These are phyloP conservation scores for Gobius niger DNA, from an alignment of 2,113 vertebrate genomes.

Conservation along the genomic window DNA sequence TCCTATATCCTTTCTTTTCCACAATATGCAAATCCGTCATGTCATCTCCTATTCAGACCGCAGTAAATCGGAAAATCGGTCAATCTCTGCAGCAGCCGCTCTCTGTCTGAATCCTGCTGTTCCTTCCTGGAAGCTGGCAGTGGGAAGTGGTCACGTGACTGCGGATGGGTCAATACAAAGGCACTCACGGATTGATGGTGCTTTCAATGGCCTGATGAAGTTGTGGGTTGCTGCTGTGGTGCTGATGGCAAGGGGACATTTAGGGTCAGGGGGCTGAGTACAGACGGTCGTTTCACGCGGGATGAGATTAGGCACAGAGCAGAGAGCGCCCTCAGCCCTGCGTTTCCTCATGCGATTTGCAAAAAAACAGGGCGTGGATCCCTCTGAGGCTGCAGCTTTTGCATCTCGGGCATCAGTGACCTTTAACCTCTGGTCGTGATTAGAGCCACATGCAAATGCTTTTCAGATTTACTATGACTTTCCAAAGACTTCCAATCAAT, in stretches of 20 bases:
- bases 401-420: conserved; percentile 22
- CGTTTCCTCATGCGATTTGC: conserved; percentile 56
- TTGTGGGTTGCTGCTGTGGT: conserved; percentile 16
- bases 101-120: conserved; percentile 63
- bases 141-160: conserved; percentile 65
- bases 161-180: conserved; percentile 56
- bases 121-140: conserved; percentile 58
- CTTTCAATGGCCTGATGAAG: conserved; percentile 43
- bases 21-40: conserved; percentile 37
- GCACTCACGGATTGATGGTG: conserved; percentile 32
- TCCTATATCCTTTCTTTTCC: neutral
- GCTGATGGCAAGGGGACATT: neutral
- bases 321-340: conserved; percentile 21
- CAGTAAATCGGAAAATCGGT: conserved; percentile 14
- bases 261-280: neutral
- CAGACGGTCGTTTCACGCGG: conserved; percentile 4
- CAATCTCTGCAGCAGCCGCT: conserved; percentile 31
- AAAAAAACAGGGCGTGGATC: conserved; percentile 26
- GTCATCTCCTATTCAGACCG: conserved; percentile 20
- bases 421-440: conserved; percentile 34
- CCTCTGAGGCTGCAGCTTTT: conserved; percentile 19
- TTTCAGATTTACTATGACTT: neutral
- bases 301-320: conserved; percentile 13
- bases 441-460: conserved; percentile 18
- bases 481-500: neutral